Base-by-base conservation (phyloP, 2,888 invertebrate species). In the Agrotis clavis region DNA sequence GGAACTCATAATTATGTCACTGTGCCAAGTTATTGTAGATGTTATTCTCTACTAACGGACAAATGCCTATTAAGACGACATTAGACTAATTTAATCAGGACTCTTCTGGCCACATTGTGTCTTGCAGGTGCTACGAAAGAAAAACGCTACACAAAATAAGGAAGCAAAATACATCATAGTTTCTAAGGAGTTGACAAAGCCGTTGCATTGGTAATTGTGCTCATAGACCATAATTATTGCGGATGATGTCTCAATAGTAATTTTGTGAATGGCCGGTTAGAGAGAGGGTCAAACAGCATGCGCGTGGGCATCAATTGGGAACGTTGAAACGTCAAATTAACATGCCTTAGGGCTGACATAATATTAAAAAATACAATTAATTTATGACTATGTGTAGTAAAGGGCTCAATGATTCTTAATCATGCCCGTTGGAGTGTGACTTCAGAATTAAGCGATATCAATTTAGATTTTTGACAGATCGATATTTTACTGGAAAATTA, bases 261-360 rank as follows among this genome's bases (percentile, higher is more conserved):
- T 92, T 93, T 93, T 86, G 90, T 93, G 93, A 92, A 92, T 92
- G 89, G 90, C 82, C 90, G 84, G 85, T 87, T 86, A 86, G 84
- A 88, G 84, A 88, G 88, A 92, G 93, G 94, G 94, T 91, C 94
- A 92, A 89, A 84, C 86, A 86, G 86, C 87, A 83, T 84, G 88
- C 89, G 95, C 94, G 95, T 95, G 94, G 95, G 95, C 91, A 84
- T 83, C 94, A 95, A 96, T 95, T 95, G 94, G 90, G 92, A 89
- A 86, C 93, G 91, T 91, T 94, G 93, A 92, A 92, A 92, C 92
- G 90, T 92, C 91, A 92, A 92, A 93, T 94, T 93, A 93, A 92
- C 90, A 88, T 86, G 86, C 78, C 63, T 70, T 87, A 93, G 93
- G 94, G 93, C 85, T 93, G 89, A 76, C 91, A 78, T 56, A 79